Base-by-base conservation (phyloP, 2,113 vertebrate genomes). In the Leucosticte australis region DNA sequence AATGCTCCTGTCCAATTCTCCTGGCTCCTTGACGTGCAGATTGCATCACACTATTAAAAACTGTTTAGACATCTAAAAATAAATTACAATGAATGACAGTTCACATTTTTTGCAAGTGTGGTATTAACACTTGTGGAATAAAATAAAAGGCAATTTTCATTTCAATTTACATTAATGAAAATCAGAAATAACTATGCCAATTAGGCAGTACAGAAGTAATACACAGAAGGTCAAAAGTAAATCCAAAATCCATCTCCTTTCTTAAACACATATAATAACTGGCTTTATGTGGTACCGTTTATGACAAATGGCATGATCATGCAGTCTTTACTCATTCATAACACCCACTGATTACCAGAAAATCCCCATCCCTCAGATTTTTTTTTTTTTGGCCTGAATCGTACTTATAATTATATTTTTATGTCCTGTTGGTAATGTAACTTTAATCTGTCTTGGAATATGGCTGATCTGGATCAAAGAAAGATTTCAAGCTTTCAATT, bases 291-390 rank as follows among this genome's bases (percentile, higher is more conserved):
- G 92, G 77, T 94, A 84, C 76, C 44, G 9, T 95, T 96, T 95
- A 95, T 97, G 95, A 96, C 96, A 97, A 97, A 92, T 95, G 94
- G 57, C 91, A 94, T 88, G 95, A 96, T 89, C 87, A 94, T 97
- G 91, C 95, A 93, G 94, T 95, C 92, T 96, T 96, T 96, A 96
- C 95, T 97, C 93, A 97, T 97, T 95, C 96, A 82, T 92, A 95
- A 95, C 94, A 93, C 90, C 94, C 96, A 96, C 89, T 97, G 94
- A 96, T 84, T 97, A 95, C 92, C 93, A 96, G 94, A 95, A 95
- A 92, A 96, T 95, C 95, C 95, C 84, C 94, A 94, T 97, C 90
- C 69, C 52, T 97, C 88, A 95, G 91, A 83, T 90, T 91, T 90
- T 94, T 83, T 75, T 59, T 92, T 96, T 78, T 93, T 87, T 94